These are phyloP conservation scores for Champsocephalus gunnari DNA, from an alignment of 2,797 vertebrate species.

Conservation along the genomic window DNA sequence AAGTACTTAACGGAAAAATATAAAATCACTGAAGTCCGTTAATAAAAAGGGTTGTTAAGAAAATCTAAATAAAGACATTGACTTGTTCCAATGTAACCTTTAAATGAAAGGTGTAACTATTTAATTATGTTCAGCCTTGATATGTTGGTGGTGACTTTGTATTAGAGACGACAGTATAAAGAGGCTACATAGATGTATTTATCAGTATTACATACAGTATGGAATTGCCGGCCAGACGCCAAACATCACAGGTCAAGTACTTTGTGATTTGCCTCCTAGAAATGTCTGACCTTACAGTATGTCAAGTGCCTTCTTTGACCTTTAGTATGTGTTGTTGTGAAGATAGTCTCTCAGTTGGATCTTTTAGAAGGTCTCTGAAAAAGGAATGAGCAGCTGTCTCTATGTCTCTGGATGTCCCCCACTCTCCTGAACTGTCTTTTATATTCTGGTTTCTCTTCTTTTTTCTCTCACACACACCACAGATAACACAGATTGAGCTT, in stretches of 20 bases:
- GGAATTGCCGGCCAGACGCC: not conserved
- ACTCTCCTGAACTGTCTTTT: not conserved
- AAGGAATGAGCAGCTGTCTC: conserved; percentile 11
- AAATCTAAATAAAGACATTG: too few relatives aligned
- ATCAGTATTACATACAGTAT: not conserved
- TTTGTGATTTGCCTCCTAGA: not conserved
- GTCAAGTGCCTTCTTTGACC: not conserved
- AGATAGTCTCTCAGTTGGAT: not conserved
- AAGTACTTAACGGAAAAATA: too few relatives aligned
- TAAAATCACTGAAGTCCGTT: too few relatives aligned
- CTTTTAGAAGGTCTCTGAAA: conserved; percentile 21
- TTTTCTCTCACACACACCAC: not conserved
- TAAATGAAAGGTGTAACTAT: too few relatives aligned
- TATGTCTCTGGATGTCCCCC: conserved; percentile 22
- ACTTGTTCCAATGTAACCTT: too few relatives aligned
- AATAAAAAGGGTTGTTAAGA: too few relatives aligned
- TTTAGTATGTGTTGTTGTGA: not conserved
- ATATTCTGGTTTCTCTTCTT: not conserved
- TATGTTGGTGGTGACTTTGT: not conserved
- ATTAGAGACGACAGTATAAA: not conserved
- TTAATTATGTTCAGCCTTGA: not conserved
- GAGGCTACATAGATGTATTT: not conserved
- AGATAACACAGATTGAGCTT: conserved; percentile 1
- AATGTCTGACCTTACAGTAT: not conserved
- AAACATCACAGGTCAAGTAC: not conserved